These are phyloP conservation scores for Hypomesus transpacificus DNA, from an alignment of 2,113 vertebrate genomes.

Conservation along the genomic window DNA sequence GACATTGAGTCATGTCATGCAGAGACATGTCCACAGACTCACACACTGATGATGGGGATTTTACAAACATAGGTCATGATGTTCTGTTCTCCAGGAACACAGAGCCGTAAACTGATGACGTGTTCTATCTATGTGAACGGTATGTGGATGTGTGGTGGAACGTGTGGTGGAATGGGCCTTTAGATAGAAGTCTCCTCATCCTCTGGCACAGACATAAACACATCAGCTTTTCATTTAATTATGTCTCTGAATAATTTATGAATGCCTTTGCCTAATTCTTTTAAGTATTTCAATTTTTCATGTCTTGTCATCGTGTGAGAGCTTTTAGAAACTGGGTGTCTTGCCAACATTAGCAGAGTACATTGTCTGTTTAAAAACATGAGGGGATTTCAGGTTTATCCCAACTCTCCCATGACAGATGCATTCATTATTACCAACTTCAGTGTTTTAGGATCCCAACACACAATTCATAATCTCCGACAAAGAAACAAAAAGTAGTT, in stretches of 20 bases:
- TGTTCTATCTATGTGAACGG: neutral
- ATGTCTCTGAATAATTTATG: slow-evolving; percentile 50
- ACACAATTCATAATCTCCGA: no score
- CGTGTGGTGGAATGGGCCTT: slow-evolving; percentile 6
- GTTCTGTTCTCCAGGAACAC: neutral
- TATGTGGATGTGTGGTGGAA: neutral
- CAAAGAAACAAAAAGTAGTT: no score
- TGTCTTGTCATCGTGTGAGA: slow-evolving; percentile 39
- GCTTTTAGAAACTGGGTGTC: slow-evolving; percentile 49
- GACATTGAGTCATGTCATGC: slow-evolving; percentile 39
- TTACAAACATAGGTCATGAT: no score
- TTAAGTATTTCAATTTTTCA: slow-evolving; percentile 62
- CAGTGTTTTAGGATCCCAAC: no score
- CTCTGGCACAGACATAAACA: slow-evolving; percentile 44
- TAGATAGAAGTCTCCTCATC: slow-evolving; percentile 21
- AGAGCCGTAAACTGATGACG: neutral
- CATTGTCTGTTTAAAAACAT: slow-evolving; percentile 44
- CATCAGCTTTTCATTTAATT: slow-evolving; percentile 54
- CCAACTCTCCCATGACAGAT: neutral
- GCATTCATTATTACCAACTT: slow-evolving; percentile 4
- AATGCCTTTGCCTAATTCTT: slow-evolving; percentile 49
- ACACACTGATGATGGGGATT: slow-evolving; percentile 17
- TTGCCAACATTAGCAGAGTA: slow-evolving; percentile 48
- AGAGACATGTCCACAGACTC: slow-evolving; percentile 37
- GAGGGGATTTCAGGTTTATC: slow-evolving; percentile 3